Evolutionary conservation across 2,113 vertebrate species (phyloP).

Genomic region (Aegotheles bennettii): DNA sequence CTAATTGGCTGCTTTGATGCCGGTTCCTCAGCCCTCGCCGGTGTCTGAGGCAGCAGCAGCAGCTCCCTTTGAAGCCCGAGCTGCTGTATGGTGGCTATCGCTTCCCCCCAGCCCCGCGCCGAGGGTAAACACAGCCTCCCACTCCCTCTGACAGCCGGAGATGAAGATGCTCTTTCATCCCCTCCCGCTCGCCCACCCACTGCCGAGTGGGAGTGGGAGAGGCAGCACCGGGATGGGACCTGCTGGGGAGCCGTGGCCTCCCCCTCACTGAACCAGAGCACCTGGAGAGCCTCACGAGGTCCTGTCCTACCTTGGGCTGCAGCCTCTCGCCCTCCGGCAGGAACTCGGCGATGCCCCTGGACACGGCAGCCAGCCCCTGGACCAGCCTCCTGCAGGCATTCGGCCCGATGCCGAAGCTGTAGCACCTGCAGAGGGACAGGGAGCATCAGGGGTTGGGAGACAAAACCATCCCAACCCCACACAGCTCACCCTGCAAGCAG

Average conservation of each 20-base stretch:
- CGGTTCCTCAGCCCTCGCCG: background rate
- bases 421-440: conserved; percentile 78
- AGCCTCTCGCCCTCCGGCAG: conserved; percentile 85
- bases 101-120: background rate
- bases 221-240: background rate
- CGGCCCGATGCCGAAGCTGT: conserved; percentile 89
- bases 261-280: background rate
- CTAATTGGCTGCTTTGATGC: conserved; percentile 51
- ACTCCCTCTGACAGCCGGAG: background rate
- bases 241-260: too few relatives aligned
- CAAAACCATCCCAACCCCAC: background rate
- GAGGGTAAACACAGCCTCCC: background rate
- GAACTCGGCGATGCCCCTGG: conserved; percentile 88
- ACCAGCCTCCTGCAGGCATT: conserved; percentile 85
- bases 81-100: background rate
- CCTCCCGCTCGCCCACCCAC: background rate
- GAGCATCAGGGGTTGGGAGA: background rate
- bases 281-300: fast-evolving
- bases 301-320: conserved; percentile 85
- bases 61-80: background rate
- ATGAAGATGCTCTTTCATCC: background rate
- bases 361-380: conserved; percentile 80
- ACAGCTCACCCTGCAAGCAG: background rate
- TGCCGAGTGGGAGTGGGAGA: background rate
- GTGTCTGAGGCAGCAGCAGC: background rate